Percentiles rank a stretch among this genome's conserved stretches.
phyloP scores from a whole-genome alignment of 2,113 vertebrate genomes.

The Dasyurus viverrinus region DNA sequence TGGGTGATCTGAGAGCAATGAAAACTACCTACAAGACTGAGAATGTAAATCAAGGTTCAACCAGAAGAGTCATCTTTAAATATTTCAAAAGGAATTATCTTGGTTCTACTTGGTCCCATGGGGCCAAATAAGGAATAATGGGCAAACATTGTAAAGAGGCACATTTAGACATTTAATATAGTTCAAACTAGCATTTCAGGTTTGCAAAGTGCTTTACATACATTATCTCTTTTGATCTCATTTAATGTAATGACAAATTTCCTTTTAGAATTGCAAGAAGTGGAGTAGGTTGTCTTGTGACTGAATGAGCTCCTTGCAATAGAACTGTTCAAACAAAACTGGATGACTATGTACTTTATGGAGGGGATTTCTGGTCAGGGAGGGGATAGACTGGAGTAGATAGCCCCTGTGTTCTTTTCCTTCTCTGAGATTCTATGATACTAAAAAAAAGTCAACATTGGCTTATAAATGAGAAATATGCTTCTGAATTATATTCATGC shows the following conservation, averaged over 20 bases:
- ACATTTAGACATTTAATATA: background rate
- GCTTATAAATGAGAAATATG: background rate
- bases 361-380: background rate
- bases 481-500: background rate
- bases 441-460: background rate
- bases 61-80: background rate
- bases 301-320: background rate
- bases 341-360: background rate
- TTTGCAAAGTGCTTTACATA: background rate
- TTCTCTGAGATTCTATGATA: background rate
- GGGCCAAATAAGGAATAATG: background rate
- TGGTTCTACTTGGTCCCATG: background rate
- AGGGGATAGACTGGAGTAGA: background rate
- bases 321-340: background rate
- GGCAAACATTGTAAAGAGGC: background rate
- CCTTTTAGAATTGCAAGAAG: background rate
- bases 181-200: background rate
- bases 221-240: background rate
- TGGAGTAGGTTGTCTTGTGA: background rate
- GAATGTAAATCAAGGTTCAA: background rate
- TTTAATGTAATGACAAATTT: background rate
- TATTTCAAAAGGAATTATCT: background rate
- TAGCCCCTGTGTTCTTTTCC: background rate
- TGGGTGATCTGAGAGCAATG: background rate
- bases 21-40: background rate